A percentile compares a stretch with the other conserved stretches of the same genome.
Evolutionary conservation across 2,113 vertebrate species (phyloP).

Genomic region (Myodes glareolus): DNA sequence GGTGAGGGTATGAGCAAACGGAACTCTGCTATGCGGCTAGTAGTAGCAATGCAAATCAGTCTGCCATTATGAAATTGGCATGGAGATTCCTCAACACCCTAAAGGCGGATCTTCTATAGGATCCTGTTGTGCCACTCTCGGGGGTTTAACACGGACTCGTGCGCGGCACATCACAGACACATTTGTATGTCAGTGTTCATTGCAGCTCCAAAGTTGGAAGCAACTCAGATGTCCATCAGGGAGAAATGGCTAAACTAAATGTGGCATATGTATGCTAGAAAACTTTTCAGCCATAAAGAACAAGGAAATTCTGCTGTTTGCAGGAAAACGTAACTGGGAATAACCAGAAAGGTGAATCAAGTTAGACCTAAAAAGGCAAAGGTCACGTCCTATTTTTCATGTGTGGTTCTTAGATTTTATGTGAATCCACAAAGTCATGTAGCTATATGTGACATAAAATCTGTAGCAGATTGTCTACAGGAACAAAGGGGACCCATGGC

Average conservation of each 20-base stretch:
- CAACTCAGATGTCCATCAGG: not conserved
- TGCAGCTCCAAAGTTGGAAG: not conserved
- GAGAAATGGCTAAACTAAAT: not conserved
- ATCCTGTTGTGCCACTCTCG: not conserved
- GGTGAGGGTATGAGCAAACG: too few relatives aligned
- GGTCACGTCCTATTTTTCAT: not conserved
- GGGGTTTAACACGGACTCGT: not conserved
- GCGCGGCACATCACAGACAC: not conserved
- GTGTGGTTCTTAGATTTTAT: not conserved
- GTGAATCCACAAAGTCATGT: not conserved
- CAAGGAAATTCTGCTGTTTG: not conserved
- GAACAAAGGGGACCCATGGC: not conserved
- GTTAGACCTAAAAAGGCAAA: not conserved
- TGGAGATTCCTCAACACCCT: not conserved
- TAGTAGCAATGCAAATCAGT: not conserved
- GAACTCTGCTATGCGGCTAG: not conserved
- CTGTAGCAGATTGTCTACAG: not conserved
- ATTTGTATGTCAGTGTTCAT: not conserved
- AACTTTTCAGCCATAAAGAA: not conserved
- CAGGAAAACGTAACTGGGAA: not conserved
- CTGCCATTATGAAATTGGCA: not conserved
- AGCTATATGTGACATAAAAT: not conserved
- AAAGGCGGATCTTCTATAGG: not conserved
- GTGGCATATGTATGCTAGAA: too few relatives aligned
- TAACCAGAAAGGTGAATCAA: not conserved